Evolutionary conservation across 2,888 invertebrate species (phyloP).

Genomic region (Oscheius sp.): DNA sequence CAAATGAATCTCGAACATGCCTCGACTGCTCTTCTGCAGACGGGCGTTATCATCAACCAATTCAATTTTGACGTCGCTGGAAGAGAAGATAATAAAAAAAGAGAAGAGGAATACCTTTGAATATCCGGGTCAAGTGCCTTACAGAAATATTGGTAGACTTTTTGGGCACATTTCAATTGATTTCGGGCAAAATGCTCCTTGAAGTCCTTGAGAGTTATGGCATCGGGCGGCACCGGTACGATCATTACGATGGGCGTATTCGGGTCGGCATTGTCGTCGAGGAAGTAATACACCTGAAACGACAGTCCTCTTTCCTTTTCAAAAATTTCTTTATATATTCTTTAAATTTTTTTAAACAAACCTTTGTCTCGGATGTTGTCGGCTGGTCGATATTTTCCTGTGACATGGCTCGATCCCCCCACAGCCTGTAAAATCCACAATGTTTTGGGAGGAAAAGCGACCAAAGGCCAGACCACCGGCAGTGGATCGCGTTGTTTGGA

Average conservation of each 20-base stretch:
- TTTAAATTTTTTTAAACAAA: no score
- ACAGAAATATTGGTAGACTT: slow-evolving; percentile 68
- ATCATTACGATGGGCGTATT: slow-evolving; percentile 65
- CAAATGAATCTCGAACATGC: slow-evolving; percentile 64
- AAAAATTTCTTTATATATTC: no score
- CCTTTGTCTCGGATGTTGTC: slow-evolving; percentile 32
- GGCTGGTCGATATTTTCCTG: slow-evolving; percentile 18
- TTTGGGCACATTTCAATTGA: slow-evolving; percentile 23
- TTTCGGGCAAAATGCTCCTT: slow-evolving; percentile 59
- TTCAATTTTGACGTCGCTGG: slow-evolving; percentile 68
- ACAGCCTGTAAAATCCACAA: no score
- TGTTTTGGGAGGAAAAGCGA: no score
- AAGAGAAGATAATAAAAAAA: background rate
- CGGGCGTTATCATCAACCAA: slow-evolving; percentile 52
- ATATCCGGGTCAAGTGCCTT: slow-evolving; percentile 65
- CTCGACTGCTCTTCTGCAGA: slow-evolving; percentile 58
- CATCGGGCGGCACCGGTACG: slow-evolving; percentile 53
- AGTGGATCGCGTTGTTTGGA: no score
- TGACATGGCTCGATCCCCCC: slow-evolving; percentile 10
- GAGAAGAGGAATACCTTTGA: slow-evolving; percentile 46
- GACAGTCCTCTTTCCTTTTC: background rate
- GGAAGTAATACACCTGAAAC: slow-evolving; percentile 61
- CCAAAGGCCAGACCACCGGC: no score
- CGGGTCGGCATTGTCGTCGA: slow-evolving; percentile 60
- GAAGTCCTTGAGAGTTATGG: slow-evolving; percentile 64